phyloP scores from a whole-genome alignment of 2,888 invertebrate species.

The Zeuzera pyrina region DNA sequence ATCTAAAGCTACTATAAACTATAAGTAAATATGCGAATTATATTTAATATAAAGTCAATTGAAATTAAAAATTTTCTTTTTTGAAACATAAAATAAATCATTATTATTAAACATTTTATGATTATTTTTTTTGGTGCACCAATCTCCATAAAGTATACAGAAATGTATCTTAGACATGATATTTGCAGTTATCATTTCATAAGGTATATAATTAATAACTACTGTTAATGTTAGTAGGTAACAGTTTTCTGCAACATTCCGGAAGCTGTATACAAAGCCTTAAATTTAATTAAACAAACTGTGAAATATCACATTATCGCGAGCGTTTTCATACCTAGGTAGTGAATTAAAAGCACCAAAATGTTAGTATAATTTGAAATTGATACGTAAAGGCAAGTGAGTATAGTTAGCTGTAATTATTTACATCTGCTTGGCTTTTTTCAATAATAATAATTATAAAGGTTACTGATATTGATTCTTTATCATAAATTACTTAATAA shows the following conservation, averaged over 20 bases:
- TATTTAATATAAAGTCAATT: neutral
- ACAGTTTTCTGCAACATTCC: slow-evolving; percentile 69
- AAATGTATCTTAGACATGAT: neutral
- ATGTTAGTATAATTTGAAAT: slow-evolving; percentile 34
- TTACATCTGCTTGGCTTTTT: slow-evolving; percentile 36
- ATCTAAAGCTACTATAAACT: slow-evolving; percentile 4
- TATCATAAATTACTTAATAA: too few relatives aligned
- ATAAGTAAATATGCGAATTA: slow-evolving; percentile 5
- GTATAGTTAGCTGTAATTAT: slow-evolving; percentile 31
- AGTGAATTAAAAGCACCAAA: slow-evolving; percentile 56
- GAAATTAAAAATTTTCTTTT: neutral
- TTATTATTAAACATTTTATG: neutral
- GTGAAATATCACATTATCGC: slow-evolving; percentile 58
- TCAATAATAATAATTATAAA: slow-evolving; percentile 10
- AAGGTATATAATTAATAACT: slow-evolving; percentile 18
- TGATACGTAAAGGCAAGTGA: slow-evolving; percentile 24
- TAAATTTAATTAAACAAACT: slow-evolving; percentile 40
- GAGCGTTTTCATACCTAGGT: slow-evolving; percentile 34
- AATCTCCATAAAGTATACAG: slow-evolving; percentile 16
- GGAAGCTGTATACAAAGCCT: slow-evolving; percentile 72
- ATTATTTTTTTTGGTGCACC: slow-evolving; percentile 35
- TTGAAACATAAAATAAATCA: neutral
- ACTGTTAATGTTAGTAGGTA: slow-evolving; percentile 64
- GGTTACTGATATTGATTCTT: too few relatives aligned
- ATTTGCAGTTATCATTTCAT: neutral